A percentile compares a stretch with the other conserved stretches of the same genome.
Conservation (phyloP, 2,113 vertebrate genomes). For the Platichthys flesus region DNA sequence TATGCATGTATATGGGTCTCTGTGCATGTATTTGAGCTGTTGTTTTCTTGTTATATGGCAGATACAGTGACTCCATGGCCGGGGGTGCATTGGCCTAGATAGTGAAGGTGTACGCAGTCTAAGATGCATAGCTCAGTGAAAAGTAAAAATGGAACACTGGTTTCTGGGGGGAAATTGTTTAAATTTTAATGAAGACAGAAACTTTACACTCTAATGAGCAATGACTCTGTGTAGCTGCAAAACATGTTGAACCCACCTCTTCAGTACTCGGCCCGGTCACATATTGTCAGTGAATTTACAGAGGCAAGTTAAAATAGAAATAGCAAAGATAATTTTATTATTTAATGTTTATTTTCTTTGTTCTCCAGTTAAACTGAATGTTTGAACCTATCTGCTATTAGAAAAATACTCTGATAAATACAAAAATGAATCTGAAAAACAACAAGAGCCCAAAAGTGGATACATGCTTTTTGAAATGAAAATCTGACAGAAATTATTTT, state of each 20-base stretch:
- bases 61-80: slow-evolving; percentile 49
- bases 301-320: slow-evolving; percentile 1
- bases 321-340: background rate
- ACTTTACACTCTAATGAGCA: slow-evolving; percentile 67
- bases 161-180: slow-evolving; percentile 67
- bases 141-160: slow-evolving; percentile 71
- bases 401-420: background rate
- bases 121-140: slow-evolving; percentile 68
- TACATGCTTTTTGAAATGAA: too few species aligned
- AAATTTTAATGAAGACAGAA: slow-evolving; percentile 73
- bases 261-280: slow-evolving; percentile 4
- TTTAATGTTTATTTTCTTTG: background rate
- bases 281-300: slow-evolving; percentile 28
- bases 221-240: slow-evolving; percentile 41
- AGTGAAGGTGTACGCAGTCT: slow-evolving; percentile 62
- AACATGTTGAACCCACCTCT: slow-evolving; percentile 34
- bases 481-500: too few species aligned
- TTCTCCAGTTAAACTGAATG: too few species aligned
- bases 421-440: too few species aligned
- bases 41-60: slow-evolving; percentile 38
- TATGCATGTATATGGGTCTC: background rate
- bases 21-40: slow-evolving; percentile 13
- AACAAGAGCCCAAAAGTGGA: too few species aligned
- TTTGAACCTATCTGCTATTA: background rate
- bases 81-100: slow-evolving; percentile 72